A percentile compares a stretch with the other conserved stretches of the same genome.
These are phyloP conservation scores for Triplophysa yarkandensis DNA, from an alignment of 2,797 vertebrate species.

Conservation along the genomic window DNA sequence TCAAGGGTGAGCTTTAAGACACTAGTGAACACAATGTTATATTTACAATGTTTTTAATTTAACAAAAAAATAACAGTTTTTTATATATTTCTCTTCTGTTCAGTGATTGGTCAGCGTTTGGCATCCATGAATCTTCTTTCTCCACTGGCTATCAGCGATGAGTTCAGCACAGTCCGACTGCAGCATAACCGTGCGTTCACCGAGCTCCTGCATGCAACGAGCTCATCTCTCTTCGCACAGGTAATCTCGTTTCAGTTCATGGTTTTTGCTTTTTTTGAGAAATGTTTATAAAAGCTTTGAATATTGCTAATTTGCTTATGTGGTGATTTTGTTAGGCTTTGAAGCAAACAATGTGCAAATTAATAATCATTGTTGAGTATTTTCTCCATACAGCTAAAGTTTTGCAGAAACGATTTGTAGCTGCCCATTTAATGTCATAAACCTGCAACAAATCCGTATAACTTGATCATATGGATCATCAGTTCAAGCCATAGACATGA, in stretches of 20 bases:
- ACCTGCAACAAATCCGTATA: no score
- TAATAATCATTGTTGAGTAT: no score
- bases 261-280: no score
- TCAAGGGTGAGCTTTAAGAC: conserved; percentile 77
- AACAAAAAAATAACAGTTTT: not conserved
- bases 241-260: conserved; percentile 64
- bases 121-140: conserved; percentile 90
- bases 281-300: no score
- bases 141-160: conserved; percentile 90
- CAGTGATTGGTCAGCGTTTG: conserved; percentile 86
- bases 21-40: not conserved
- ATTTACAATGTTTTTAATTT: not conserved
- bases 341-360: no score
- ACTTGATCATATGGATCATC: no score
- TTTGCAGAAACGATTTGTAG: no score
- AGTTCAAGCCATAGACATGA: no score
- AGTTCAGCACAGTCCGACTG: conserved; percentile 91
- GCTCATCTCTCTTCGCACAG: conserved; percentile 75
- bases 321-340: no score
- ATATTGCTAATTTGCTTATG: no score
- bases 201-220: conserved; percentile 87
- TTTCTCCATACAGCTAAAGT: no score
- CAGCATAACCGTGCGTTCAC: conserved; percentile 94
- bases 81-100: conserved; percentile 39
- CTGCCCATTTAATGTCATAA: no score